Evolutionary conservation across 2,797 vertebrate genomes (phyloP), one percentile per base, ranked within the genome.

Genomic region (Vireo griseus): DNA sequence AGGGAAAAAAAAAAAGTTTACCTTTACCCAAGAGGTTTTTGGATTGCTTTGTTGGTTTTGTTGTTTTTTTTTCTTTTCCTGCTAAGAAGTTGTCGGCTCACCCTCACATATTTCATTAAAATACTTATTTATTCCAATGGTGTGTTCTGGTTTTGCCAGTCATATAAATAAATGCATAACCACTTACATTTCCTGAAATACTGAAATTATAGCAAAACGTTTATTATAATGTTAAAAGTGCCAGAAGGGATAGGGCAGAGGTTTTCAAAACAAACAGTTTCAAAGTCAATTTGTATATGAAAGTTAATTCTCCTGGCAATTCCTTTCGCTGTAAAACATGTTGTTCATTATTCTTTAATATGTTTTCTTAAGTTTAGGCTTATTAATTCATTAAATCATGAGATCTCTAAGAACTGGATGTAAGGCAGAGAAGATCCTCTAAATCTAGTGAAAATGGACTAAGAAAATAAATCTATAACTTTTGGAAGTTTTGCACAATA

Each of bases 381-480:
- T 96, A 95, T 95, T 95, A 95, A 91, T 89, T 93, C 96, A 93
- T 96, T 96, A 95, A 94, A 94, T 96, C 87, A 95, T n/a, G 42
- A 44, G 42, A 44, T 44, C 42, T 44, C 42, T 8, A 85, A 75
- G 78, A 95, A 84, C 35, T 75, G 73, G 45, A 80, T 68, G 26
- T 15, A 92, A 92, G 75, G 19, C 13, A 42, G 29, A 75, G 57
- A 86, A 33, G 61, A 77, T 28, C 75, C 19, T 50, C 50, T 78
- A 69, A 63, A 93, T 81, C 47, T 45, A 58, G 15, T 45, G 33
- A 52, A 85, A 82, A 31, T 35, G 50, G 47, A 86, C 66, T 25
- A 59, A 50, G 8, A 20, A 80, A 85, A 83, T 66, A 37, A 48
- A 93, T n/a, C 17, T 5, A 11, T 11, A 47, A 65, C 13, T 11